These are phyloP conservation scores for Drosophila dives DNA, from an alignment of 2,888 invertebrate species.

Conservation along the genomic window DNA sequence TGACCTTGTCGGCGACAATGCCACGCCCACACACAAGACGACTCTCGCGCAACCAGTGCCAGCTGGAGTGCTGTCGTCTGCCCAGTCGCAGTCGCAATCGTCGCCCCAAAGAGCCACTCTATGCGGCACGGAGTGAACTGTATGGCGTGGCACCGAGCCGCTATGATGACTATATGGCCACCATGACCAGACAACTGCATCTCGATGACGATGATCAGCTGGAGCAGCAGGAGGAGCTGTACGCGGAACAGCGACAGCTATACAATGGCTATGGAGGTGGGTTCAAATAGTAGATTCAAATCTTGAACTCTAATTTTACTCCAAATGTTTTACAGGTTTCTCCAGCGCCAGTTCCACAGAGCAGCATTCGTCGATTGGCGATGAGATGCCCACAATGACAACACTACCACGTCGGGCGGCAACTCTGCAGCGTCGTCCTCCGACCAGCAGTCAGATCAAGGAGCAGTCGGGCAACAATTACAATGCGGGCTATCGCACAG, in stretches of 20 bases:
- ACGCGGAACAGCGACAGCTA: constrained; percentile 72
- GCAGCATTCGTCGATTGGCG: constrained; percentile 70
- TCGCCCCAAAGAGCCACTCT: constrained; percentile 64
- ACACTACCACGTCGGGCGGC: constrained; percentile 55
- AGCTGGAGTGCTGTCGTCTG: constrained; percentile 77
- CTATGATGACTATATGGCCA: constrained; percentile 81
- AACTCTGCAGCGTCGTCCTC: constrained; percentile 61
- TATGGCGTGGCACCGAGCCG: constrained; percentile 64
- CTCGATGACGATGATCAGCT: constrained; percentile 66
- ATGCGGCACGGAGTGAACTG: constrained; percentile 68
- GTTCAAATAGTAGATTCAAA: not conserved
- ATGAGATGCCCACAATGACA: constrained; percentile 51
- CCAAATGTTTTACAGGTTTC: constrained; percentile 56
- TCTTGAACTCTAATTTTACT: not conserved
- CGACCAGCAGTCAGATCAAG: constrained; percentile 34
- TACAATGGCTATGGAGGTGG: constrained; percentile 81
- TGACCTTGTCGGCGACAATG: constrained; percentile 71
- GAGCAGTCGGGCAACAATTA: constrained; percentile 20
- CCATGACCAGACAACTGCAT: constrained; percentile 77
- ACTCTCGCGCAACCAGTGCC: constrained; percentile 75
- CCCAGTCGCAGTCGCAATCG: constrained; percentile 56
- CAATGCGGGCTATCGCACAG: constrained; percentile 60
- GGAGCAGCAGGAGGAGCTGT: constrained; percentile 56
- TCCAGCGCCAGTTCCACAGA: constrained; percentile 81
- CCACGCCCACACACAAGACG: constrained; percentile 73